Percentiles rank a stretch among this genome's conserved stretches.
These are phyloP conservation scores for Spodoptera littoralis DNA, from an alignment of 2,888 invertebrate species.

Conservation along the genomic window DNA sequence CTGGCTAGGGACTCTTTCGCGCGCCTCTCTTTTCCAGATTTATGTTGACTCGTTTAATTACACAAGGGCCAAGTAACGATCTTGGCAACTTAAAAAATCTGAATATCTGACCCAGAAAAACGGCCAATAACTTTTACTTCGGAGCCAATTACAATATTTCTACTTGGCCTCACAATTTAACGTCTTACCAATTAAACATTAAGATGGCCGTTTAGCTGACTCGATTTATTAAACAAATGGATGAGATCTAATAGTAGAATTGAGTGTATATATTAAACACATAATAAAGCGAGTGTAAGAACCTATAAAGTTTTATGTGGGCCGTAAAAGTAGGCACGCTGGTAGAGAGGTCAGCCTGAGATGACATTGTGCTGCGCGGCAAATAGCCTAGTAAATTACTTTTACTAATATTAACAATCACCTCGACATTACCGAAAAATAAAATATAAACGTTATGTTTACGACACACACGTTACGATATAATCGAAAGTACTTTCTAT, in stretches of 20 bases:
- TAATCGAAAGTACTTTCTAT: conserved; percentile 17
- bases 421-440: conserved; percentile 36
- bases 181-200: conserved; percentile 43
- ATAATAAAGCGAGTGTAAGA: conserved; percentile 69
- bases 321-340: conserved; percentile 68
- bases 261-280: conserved; percentile 67
- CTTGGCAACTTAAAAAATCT: conserved; percentile 57
- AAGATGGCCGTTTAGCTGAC: conserved; percentile 30
- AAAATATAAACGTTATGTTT: conserved; percentile 29
- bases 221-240: conserved; percentile 63
- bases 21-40: conserved; percentile 70
- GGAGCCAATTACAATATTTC: conserved; percentile 55
- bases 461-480: conserved; percentile 35
- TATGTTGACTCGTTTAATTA: conserved; percentile 77
- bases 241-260: conserved; percentile 61
- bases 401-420: conserved; percentile 58
- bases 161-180: conserved; percentile 41
- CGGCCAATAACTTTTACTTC: conserved; percentile 48
- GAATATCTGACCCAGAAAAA: conserved; percentile 52
- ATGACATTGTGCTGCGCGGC: conserved; percentile 64
- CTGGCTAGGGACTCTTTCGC: conserved; percentile 70
- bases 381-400: conserved; percentile 58
- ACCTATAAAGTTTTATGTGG: conserved; percentile 71
- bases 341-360: conserved; percentile 60
- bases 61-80: conserved; percentile 56